phyloP scores from a whole-genome alignment of 2,113 vertebrate species.

The Eolophus roseicapilla region DNA sequence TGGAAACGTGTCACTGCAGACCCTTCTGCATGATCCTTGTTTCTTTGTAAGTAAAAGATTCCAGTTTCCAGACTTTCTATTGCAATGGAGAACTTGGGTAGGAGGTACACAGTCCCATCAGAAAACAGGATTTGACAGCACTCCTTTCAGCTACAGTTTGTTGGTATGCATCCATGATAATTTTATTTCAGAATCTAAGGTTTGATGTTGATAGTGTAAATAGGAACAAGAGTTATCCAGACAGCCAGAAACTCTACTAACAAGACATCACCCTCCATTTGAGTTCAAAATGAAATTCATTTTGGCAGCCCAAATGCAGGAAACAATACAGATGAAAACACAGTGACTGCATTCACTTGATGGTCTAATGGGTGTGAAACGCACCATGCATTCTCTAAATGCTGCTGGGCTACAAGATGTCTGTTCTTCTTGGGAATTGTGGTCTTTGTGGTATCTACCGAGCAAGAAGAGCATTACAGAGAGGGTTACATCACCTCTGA shows the following conservation, averaged over 20 bases:
- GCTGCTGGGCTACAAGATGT: not conserved
- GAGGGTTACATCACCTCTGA: constrained; percentile 37
- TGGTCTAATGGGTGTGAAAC: not conserved
- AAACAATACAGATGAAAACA: not conserved
- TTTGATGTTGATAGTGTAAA: not conserved
- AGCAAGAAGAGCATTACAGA: constrained; percentile 9
- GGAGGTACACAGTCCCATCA: not conserved
- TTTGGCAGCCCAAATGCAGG: not conserved
- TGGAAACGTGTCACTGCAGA: not conserved
- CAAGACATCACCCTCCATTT: not conserved
- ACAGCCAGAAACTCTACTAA: not conserved
- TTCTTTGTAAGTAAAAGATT: not conserved
- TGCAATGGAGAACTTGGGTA: not conserved
- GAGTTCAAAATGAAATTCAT: not conserved
- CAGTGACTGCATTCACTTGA: not conserved
- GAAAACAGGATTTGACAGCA: not conserved
- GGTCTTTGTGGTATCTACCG: constrained; percentile 6
- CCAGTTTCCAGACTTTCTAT: not conserved
- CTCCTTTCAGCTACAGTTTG: not conserved
- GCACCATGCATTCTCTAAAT: not conserved
- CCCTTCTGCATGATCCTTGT: not conserved
- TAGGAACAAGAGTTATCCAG: not conserved
- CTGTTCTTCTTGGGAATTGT: constrained; percentile 4
- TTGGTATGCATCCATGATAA: not conserved
- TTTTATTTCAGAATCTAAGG: not conserved